Percentiles rank a stretch among this genome's conserved stretches.
Conservation (phyloP, 2,888 invertebrate species). For the Melipona beecheii region DNA sequence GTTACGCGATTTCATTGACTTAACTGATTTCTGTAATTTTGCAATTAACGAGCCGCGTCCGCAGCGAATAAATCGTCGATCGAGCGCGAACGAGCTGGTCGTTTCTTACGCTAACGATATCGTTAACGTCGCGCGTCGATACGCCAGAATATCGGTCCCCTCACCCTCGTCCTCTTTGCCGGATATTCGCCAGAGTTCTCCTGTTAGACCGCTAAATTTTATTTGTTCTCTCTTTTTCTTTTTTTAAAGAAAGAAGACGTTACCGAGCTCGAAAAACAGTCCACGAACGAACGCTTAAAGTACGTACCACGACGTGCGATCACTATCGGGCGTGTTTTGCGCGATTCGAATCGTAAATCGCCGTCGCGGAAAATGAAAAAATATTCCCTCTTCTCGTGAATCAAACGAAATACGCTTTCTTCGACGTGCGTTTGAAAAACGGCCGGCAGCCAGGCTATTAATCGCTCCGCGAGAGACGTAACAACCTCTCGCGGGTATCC, state of each 20-base stretch:
- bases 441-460: slow-evolving; percentile 15
- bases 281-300: no score
- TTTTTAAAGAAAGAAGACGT: neutral
- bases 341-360: neutral
- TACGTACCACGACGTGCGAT: neutral
- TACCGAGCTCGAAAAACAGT: neutral
- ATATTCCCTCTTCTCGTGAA: neutral
- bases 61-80: slow-evolving; percentile 55
- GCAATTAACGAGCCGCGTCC: slow-evolving; percentile 52
- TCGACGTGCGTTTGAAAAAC: slow-evolving; percentile 1
- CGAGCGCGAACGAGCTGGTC: slow-evolving; percentile 21
- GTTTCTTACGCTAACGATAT: slow-evolving; percentile 36
- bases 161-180: neutral
- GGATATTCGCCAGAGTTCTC: neutral
- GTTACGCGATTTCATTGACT: slow-evolving; percentile 57
- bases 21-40: slow-evolving; percentile 55
- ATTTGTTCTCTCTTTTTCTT: neutral
- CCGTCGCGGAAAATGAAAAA: slow-evolving; percentile 5
- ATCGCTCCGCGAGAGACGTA: neutral
- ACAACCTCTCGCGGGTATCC: slow-evolving; percentile 9
- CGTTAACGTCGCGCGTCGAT: slow-evolving; percentile 22
- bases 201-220: neutral
- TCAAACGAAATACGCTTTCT: slow-evolving; percentile 3
- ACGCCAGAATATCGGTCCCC: slow-evolving; percentile 5
- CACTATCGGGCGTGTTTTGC: neutral